These are phyloP conservation scores for Neopelma chrysocephalum DNA, from an alignment of 2,797 vertebrate species.

Conservation along the genomic window DNA sequence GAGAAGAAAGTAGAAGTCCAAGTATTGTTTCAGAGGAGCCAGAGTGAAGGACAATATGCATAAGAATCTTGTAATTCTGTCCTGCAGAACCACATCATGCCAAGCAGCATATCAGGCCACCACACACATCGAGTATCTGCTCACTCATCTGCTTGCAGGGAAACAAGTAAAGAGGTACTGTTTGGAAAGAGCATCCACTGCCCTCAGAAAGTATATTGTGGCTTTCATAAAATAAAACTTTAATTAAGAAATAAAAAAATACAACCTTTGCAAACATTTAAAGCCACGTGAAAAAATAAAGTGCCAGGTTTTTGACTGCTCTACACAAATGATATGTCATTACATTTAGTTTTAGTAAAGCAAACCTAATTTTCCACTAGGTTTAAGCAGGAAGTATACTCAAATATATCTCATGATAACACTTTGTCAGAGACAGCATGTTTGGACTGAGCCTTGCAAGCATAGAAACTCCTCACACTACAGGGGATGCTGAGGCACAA, in stretches of 20 bases:
- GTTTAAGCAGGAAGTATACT: background rate
- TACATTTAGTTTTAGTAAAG: background rate
- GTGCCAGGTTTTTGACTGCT: background rate
- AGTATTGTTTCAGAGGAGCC: background rate
- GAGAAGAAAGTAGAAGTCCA: background rate
- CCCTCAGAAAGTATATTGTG: background rate
- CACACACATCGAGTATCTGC: background rate
- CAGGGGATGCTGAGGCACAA: background rate
- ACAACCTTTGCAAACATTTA: background rate
- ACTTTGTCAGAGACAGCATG: fast-evolving
- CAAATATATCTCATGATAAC: background rate
- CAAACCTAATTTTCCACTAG: background rate
- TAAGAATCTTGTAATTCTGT: background rate
- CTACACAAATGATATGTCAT: background rate
- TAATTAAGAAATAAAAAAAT: background rate
- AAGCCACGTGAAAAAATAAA: background rate
- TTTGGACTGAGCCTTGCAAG: background rate
- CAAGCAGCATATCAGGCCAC: background rate
- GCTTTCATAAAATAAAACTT: background rate
- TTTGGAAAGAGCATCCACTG: background rate
- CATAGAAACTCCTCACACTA: fast-evolving
- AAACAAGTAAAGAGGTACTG: background rate
- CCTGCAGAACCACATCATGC: background rate
- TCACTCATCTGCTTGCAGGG: background rate
- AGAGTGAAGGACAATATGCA: background rate